These are phyloP conservation scores for Cremastobaeus sp. DNA, from an alignment of 2,888 invertebrate genomes.

Conservation along the genomic window DNA sequence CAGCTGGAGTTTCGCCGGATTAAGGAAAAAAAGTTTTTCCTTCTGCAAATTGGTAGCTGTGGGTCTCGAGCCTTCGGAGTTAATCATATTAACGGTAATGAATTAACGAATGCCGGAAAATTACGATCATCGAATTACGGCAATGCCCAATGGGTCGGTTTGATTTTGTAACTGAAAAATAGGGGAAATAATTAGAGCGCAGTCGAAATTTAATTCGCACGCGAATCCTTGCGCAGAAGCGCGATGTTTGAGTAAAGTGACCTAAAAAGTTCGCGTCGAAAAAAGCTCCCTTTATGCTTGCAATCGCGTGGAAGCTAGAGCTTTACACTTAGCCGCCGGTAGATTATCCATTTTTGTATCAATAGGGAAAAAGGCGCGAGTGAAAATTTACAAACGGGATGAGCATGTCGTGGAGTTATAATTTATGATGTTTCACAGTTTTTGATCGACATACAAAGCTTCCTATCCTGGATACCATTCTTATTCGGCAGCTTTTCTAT, in stretches of 20 bases:
- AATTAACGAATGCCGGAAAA: no score
- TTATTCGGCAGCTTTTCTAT: conserved; percentile 59
- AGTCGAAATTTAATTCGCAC: not conserved
- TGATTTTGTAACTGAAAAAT: no score
- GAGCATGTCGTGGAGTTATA: conserved; percentile 49
- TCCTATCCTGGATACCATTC: conserved; percentile 54
- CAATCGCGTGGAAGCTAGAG: conserved; percentile 8
- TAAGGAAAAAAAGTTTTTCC: no score
- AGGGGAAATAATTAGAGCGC: not conserved
- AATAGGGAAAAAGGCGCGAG: conserved; percentile 32
- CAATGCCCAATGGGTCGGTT: no score
- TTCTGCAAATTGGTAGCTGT: no score
- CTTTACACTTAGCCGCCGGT: conserved; percentile 25
- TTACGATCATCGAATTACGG: no score
- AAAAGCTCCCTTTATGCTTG: conserved; percentile 16
- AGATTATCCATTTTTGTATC: conserved; percentile 49
- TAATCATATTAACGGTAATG: no score
- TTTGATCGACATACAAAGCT: conserved; percentile 59
- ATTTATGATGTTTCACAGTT: conserved; percentile 61
- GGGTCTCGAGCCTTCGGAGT: no score
- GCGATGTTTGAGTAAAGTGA: conserved; percentile 9
- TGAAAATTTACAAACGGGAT: conserved; percentile 42
- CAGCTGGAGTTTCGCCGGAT: no score
- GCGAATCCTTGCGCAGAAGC: not conserved
- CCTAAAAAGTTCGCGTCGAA: conserved; percentile 11